Evolutionary conservation across 2,797 vertebrate genomes (phyloP).

Genomic region (Hoplostethus atlanticus): DNA sequence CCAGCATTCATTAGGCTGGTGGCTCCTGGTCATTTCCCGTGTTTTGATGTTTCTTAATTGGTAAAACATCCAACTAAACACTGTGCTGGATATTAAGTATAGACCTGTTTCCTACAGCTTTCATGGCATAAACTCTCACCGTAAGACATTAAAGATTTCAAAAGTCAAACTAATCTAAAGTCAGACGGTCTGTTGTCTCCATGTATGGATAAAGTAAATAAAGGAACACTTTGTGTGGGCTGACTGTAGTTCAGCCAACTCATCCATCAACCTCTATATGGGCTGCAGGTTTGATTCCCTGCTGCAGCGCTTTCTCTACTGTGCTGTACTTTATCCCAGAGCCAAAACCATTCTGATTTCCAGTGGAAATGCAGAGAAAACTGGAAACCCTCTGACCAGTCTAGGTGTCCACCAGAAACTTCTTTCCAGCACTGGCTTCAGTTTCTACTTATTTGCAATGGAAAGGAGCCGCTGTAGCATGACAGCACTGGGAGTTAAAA

Average conservation of each 20-base stretch:
- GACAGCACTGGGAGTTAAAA: no score
- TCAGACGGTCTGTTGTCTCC: not conserved
- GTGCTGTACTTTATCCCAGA: not conserved
- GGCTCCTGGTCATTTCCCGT: no score
- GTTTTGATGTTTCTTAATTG: no score
- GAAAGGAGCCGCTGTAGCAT: not conserved
- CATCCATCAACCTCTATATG: not conserved
- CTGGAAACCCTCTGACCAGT: constrained; percentile 13
- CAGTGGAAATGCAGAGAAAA: constrained; percentile 50
- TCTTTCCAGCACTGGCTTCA: not conserved
- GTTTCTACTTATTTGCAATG: constrained; percentile 17
- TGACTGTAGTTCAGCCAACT: constrained; percentile 24
- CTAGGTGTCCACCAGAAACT: not conserved
- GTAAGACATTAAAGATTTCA: constrained; percentile 19
- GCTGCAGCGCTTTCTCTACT: constrained; percentile 1
- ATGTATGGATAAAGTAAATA: constrained; percentile 22
- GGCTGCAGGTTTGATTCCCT: constrained; percentile 22
- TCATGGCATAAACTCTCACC: not conserved
- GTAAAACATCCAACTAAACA: no score
- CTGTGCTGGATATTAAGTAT: no score
- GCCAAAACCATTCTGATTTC: constrained; percentile 25
- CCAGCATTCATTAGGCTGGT: no score
- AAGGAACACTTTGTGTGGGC: constrained; percentile 68
- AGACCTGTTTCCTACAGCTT: not conserved
- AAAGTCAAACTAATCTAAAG: constrained; percentile 1